A percentile compares a stretch with the other conserved stretches of the same genome.
Conservation (phyloP, 2,888 invertebrate genomes). For the Zhuqinia jingwanae region DNA sequence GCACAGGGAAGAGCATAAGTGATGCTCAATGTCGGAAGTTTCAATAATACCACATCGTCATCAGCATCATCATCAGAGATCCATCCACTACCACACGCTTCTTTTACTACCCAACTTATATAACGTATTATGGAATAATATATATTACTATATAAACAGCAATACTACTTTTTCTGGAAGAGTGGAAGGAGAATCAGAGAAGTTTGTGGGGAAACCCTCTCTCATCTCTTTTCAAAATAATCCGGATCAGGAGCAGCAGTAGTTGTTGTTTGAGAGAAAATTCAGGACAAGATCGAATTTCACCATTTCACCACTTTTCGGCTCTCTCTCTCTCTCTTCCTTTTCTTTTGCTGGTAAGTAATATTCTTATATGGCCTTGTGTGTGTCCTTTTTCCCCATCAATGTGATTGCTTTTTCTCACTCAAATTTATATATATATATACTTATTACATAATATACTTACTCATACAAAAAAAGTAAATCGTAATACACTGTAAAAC, state of each 20-base stretch:
- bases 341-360: not conserved
- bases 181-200: not conserved
- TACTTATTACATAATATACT: not conserved
- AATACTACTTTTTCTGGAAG: not conserved
- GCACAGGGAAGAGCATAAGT: conserved; percentile 33
- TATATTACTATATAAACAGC: conserved; percentile 12
- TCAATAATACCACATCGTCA: conserved; percentile 40
- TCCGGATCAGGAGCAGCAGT: conserved; percentile 68
- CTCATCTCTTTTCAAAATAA: conserved; percentile 52
- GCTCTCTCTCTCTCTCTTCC: not conserved
- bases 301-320: conserved; percentile 63
- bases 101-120: no score
- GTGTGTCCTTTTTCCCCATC: conserved; percentile 39
- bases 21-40: conserved; percentile 66
- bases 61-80: no score
- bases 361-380: conserved; percentile 13
- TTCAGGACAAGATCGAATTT: conserved; percentile 60
- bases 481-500: not conserved
- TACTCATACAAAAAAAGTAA: not conserved
- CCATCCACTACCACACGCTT: no score
- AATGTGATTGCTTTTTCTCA: conserved; percentile 51
- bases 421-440: not conserved
- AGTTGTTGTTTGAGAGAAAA: no score
- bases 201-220: conserved; percentile 48
- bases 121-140: conserved; percentile 2